A percentile compares a stretch with the other conserved stretches of the same genome.
Conservation (phyloP, 1,140 invertebrate species). For the Steinernema khuongi region DNA sequence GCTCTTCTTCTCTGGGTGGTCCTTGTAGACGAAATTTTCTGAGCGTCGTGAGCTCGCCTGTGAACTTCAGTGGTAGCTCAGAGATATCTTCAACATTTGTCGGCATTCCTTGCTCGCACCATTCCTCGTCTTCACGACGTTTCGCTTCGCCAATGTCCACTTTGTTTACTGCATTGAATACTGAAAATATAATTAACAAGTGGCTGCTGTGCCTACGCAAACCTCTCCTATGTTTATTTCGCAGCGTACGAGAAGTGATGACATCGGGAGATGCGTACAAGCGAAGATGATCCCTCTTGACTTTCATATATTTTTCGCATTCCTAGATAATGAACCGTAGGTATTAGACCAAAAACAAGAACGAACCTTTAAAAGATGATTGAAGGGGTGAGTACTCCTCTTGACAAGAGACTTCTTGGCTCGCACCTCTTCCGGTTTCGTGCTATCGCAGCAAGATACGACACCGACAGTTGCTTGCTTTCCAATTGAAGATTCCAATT, state of each 20-base stretch:
- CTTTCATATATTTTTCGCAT: background rate
- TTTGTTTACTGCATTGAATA: background rate
- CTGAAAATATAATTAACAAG: background rate
- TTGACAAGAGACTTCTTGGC: background rate
- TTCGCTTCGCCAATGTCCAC: background rate
- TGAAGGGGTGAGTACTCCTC: background rate
- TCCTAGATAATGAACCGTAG: background rate
- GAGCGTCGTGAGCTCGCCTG: background rate
- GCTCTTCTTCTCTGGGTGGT: background rate
- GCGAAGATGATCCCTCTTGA: background rate
- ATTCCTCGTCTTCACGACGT: background rate
- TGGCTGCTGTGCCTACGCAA: background rate
- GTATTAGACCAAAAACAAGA: background rate
- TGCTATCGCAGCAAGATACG: too few relatives aligned
- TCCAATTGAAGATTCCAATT: background rate
- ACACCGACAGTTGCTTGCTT: background rate
- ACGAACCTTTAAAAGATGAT: background rate
- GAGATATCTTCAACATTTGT: background rate
- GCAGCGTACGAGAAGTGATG: background rate
- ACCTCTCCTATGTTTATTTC: background rate
- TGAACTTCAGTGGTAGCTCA: background rate
- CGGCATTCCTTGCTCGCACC: slow-evolving; percentile 9
- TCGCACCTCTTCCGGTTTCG: background rate
- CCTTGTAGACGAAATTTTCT: background rate
- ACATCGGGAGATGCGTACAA: background rate